These are phyloP conservation scores for Eupithecia subfuscata DNA, from an alignment of 2,888 invertebrate genomes.

Conservation along the genomic window DNA sequence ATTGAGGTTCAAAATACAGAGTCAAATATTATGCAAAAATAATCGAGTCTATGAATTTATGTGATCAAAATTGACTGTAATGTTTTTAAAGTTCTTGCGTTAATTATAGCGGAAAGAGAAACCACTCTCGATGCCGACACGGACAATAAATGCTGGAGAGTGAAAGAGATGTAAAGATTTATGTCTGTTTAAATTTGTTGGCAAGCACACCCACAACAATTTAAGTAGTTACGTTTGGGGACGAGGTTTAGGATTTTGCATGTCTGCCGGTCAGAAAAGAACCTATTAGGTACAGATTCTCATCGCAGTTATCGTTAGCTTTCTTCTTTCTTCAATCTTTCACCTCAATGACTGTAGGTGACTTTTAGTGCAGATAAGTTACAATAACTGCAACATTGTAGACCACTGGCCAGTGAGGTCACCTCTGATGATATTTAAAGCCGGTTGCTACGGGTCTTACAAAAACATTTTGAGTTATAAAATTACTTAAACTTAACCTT, in stretches of 20 bases:
- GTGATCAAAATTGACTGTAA: background rate
- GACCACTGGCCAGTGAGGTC: background rate
- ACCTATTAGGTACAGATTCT: background rate
- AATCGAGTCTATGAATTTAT: background rate
- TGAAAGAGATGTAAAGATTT: background rate
- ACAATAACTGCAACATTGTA: background rate
- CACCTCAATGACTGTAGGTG: background rate
- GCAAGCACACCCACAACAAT: background rate
- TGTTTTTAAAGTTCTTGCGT: background rate
- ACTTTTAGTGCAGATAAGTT: constrained; percentile 1
- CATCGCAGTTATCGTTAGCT: background rate
- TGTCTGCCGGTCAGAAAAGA: background rate
- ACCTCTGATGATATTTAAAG: background rate
- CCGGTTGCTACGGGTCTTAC: background rate
- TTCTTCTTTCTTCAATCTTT: background rate
- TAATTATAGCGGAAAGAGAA: background rate
- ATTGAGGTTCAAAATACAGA: background rate
- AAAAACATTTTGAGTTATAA: background rate
- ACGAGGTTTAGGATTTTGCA: background rate
- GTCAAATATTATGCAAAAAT: background rate
- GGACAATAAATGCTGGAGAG: background rate
- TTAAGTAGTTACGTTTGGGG: too few relatives aligned
- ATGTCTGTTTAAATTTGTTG: background rate
- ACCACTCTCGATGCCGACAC: background rate
- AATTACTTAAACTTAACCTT: background rate